Conservation (phyloP, 2,113 vertebrate species). For the Carassius gibelio region DNA sequence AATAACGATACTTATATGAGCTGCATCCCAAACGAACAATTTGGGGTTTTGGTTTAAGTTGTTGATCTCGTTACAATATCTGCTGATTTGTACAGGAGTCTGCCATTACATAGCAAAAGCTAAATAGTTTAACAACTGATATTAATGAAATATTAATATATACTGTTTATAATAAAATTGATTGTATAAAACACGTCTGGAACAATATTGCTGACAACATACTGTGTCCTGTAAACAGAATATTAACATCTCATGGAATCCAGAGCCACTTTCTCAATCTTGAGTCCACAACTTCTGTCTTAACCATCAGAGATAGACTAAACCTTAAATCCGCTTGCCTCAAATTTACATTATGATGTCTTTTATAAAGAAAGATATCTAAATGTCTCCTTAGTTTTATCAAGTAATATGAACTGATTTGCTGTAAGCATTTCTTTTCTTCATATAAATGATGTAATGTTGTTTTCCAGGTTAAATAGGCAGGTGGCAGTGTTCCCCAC, state of each 20-base stretch:
- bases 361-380: background rate
- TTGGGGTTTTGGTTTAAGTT: too few relatives aligned
- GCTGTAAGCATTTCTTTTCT: background rate
- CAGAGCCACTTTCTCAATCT: background rate
- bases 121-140: too few relatives aligned
- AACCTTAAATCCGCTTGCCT: background rate
- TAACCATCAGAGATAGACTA: background rate
- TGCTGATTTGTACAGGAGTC: too few relatives aligned
- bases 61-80: too few relatives aligned
- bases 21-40: too few relatives aligned
- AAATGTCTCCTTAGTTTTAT: too few relatives aligned
- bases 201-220: too few relatives aligned
- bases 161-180: too few relatives aligned
- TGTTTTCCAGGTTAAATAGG: background rate
- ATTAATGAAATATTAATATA: too few relatives aligned
- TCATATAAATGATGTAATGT: background rate
- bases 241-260: background rate
- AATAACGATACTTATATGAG: too few relatives aligned
- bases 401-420: background rate
- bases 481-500: slow-evolving; percentile 24
- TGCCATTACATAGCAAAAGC: too few relatives aligned
- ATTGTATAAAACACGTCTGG: too few relatives aligned
- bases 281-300: background rate
- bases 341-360: background rate
- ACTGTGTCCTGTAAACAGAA: background rate